phyloP scores from a whole-genome alignment of 2,113 vertebrate genomes.

The Proteles cristata region DNA sequence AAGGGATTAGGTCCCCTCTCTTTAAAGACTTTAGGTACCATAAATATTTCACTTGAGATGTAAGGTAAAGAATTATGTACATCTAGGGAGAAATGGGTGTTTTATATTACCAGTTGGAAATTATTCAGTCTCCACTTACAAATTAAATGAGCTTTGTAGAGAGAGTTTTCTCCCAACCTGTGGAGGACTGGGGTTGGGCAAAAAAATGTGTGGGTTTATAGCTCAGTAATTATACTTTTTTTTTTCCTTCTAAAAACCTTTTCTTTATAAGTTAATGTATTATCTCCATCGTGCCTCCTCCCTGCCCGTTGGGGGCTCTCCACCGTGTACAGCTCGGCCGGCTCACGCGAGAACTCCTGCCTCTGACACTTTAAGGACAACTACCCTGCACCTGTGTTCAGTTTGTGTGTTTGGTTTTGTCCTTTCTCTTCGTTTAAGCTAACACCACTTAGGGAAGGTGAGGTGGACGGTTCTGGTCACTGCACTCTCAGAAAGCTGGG shows the following conservation, averaged over 20 bases:
- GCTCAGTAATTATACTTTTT: neutral
- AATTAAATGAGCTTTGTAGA: conserved; percentile 67
- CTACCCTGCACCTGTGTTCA: fast-evolving
- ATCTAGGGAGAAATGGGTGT: conserved; percentile 53
- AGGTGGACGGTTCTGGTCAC: neutral
- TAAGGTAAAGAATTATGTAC: conserved; percentile 69
- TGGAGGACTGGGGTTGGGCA: neutral
- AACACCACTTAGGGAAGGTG: neutral
- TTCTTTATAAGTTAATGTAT: neutral
- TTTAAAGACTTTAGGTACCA: conserved; percentile 75
- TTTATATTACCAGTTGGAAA: conserved; percentile 77
- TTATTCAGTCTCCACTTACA: conserved; percentile 71
- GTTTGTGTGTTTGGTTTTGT: neutral
- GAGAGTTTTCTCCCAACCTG: conserved; percentile 42
- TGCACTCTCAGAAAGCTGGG: neutral
- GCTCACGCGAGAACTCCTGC: neutral
- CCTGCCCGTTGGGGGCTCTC: neutral
- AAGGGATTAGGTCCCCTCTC: conserved; percentile 72
- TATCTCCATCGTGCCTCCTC: neutral
- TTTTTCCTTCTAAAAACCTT: neutral
- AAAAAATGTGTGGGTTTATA: neutral
- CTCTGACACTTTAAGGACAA: neutral
- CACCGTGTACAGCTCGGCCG: neutral
- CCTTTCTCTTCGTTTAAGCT: neutral
- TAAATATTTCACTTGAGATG: conserved; percentile 80